Evolutionary conservation across 2,113 vertebrate genomes (phyloP), one percentile per base, ranked within the genome.

Genomic region (Eidolon helvum): DNA sequence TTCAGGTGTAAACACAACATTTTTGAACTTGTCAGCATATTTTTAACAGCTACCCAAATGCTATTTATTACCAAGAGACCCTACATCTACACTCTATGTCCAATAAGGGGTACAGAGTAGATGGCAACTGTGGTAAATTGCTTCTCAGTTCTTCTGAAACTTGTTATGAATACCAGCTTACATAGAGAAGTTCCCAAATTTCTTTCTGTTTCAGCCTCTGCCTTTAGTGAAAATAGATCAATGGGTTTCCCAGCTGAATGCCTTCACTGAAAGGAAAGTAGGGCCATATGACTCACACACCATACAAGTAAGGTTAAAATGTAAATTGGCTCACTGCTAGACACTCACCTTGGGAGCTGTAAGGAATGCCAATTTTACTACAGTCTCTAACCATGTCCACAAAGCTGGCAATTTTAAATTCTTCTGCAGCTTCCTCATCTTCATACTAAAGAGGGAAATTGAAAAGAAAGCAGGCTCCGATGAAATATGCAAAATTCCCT

Each of bases 331-430:
- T 69, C 65, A 12, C 26, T 61, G 50, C 88, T 14, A 80, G 26
- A 55, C 43, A 69, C 95, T 97, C 90, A 99, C 99, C 99, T 98
- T 99, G 99, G 68, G 99, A 99, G 98, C 99, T 99, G 97, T 99
- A 99, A 18, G 99, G 99, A 87, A 99, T 99, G 38, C 99, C 99
- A 0, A 99, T 99, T 83, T 98, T 98, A 93, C 98, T 99, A 98
- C 99, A 99, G 63, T 99, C 99, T 97, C 99, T 99, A 94, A 99
- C 99, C 99, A 99, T 99, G 85, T 99, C 98, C 77, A 99, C 99
- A 90, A 99, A 99, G 98, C 99, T 99, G 97, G 99, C 99, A 97
- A 99, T 99, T 97, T 99, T 99, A 96, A 99, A 99, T 96, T 99
- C 99, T 97, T 99, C 99, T 33, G 99, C 99, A 48, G 99, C 99